Conservation (phyloP, 2,797 vertebrate species). For the Enteromius argenteus region DNA sequence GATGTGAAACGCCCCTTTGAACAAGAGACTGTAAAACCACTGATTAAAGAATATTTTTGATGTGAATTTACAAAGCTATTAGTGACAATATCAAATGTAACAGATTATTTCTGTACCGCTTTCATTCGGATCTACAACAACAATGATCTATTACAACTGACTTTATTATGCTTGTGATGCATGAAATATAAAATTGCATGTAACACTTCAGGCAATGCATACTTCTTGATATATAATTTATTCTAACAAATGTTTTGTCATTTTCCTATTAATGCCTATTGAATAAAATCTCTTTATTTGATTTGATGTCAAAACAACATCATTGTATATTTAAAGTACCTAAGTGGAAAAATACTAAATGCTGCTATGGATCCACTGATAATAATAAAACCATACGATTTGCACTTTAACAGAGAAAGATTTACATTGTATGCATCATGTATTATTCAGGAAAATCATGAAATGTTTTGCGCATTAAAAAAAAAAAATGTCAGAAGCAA, state of each 20-base stretch:
- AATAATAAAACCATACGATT: neutral
- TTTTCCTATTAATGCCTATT: neutral
- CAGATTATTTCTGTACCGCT: neutral
- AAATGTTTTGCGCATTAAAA: neutral
- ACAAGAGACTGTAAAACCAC: neutral
- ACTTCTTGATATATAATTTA: constrained; percentile 4
- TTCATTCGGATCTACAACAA: neutral
- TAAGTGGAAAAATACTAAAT: neutral
- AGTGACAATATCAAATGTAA: neutral
- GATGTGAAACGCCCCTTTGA: neutral
- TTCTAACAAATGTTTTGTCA: neutral
- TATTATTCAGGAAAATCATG: neutral
- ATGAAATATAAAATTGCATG: neutral
- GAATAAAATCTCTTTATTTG: constrained; percentile 3
- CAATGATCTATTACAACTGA: neutral
- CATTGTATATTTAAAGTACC: neutral
- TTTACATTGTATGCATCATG: neutral
- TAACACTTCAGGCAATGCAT: constrained; percentile 1
- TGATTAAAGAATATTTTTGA: neutral
- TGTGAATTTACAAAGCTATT: neutral
- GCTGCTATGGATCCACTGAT: neutral
- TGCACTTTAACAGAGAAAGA: neutral
- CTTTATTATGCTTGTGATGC: neutral
- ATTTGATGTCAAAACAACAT: neutral
- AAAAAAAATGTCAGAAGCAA: neutral